These are phyloP conservation scores for Onychorhynchus coronatus DNA, from an alignment of 2,113 vertebrate species.

Conservation along the genomic window DNA sequence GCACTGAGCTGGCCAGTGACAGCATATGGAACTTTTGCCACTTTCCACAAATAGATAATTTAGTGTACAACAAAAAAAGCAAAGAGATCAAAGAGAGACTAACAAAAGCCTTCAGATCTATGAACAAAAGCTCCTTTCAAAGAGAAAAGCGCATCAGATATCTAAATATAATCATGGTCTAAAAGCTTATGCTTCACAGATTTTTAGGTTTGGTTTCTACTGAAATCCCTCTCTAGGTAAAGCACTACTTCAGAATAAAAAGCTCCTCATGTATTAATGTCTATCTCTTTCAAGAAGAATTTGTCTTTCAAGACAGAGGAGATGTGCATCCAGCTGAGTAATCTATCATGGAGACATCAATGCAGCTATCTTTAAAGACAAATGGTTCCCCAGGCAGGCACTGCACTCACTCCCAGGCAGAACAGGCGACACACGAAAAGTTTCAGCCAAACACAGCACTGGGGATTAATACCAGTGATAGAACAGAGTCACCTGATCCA, in stretches of 20 bases:
- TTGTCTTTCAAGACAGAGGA: background rate
- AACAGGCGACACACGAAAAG: background rate
- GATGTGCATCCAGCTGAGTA: background rate
- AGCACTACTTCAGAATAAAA: background rate
- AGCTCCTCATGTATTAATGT: background rate
- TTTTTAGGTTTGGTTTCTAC: background rate
- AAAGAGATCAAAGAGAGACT: background rate
- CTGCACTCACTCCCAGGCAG: background rate
- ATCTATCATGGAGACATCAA: background rate
- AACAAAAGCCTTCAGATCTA: background rate
- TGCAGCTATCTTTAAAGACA: background rate
- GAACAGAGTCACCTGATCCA: background rate
- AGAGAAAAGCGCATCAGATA: background rate
- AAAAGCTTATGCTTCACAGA: background rate
- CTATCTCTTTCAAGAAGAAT: background rate
- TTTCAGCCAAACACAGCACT: background rate
- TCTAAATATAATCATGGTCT: background rate
- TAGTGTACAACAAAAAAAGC: background rate
- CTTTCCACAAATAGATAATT: constrained; percentile 12
- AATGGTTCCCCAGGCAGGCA: background rate
- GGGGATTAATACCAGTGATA: background rate
- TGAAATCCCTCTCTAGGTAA: background rate
- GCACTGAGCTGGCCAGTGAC: background rate
- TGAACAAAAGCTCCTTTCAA: background rate
- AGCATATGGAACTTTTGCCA: background rate